Evolutionary conservation across 2,888 invertebrate genomes (phyloP).

Genomic region (Brenthis hecate): DNA sequence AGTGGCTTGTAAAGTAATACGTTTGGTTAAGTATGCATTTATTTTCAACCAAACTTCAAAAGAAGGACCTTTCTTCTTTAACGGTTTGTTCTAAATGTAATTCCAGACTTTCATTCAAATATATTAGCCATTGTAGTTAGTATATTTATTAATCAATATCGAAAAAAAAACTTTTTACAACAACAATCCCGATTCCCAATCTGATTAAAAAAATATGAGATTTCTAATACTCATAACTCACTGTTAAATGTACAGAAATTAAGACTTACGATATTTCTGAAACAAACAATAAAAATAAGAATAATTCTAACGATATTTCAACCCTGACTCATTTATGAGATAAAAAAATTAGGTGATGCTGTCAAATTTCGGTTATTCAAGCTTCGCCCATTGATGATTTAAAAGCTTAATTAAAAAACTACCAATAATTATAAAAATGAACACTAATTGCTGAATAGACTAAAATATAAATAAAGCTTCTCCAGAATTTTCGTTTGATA

Average conservation of each 20-base stretch:
- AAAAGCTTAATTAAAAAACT: not conserved
- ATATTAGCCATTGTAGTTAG: too few species aligned
- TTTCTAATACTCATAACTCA: too few species aligned
- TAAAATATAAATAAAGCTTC: not conserved
- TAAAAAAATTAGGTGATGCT: not conserved
- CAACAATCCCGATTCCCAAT: too few species aligned
- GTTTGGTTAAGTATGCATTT: not conserved
- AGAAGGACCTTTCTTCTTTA: too few species aligned
- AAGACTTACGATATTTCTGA: too few species aligned
- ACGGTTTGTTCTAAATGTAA: too few species aligned
- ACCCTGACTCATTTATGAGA: not conserved
- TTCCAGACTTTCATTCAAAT: too few species aligned
- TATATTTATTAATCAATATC: too few species aligned
- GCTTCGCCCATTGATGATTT: not conserved
- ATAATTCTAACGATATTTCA: not conserved
- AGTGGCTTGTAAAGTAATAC: not conserved
- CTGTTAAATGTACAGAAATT: too few species aligned
- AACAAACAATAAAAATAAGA: not conserved
- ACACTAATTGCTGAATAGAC: constrained; percentile 13
- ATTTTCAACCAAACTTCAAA: not conserved
- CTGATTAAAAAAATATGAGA: too few species aligned
- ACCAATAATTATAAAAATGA: not conserved
- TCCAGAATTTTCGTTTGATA: constrained; percentile 12
- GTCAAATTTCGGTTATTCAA: not conserved
- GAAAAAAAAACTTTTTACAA: too few species aligned